Base-by-base conservation (phyloP, 2,888 invertebrate genomes). In the Drosophila ezoana region DNA sequence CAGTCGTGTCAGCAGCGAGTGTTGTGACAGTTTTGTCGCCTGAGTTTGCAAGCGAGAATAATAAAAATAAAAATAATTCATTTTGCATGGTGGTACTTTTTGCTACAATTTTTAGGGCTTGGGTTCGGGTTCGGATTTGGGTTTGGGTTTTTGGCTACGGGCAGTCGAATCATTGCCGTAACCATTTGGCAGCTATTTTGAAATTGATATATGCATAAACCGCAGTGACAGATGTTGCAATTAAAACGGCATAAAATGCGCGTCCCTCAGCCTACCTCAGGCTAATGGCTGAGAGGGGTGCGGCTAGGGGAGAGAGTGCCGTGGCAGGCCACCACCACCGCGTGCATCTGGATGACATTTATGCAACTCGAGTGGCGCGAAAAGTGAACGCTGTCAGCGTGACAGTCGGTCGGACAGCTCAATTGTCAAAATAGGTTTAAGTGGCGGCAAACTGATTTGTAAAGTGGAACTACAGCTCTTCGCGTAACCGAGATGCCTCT, bases 171-270 rank as follows among this genome's bases (percentile, higher is more conserved):
- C 68, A 70, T 62, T 72, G 79, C 59, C 66, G 49, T 71, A 72
- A 56, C 80, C 73, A 75, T 79, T 87, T 87, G 73, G 74, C 70
- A 80, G 80, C 86, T 82, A 87, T 89, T 88, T 86, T 75, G 87
- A 89, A 88, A 87, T 83, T 86, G 87, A 87, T 89, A 89, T 89
- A 88, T 88, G 89, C 84, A 81, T 84, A 88, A 86, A 86, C 89
- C 90, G 87, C 90, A 91, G 80, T 87, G 91, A 90, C 90, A 90
- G 90, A 90, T 90, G 90, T 90, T 90, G 90, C 90, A 90, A 90
- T 91, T 91, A 91, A 90, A 90, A 81, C 75, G 73, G 89, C 88
- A 89, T 90, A 87, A 90, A 90, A 87, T 73, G 82, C 62, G 76
- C 73, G 65, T 73, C 67, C 77, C 72, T 78, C 68, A 68, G 56